Conservation (phyloP, 2,888 invertebrate genomes). For the Celastrina argiolus region DNA sequence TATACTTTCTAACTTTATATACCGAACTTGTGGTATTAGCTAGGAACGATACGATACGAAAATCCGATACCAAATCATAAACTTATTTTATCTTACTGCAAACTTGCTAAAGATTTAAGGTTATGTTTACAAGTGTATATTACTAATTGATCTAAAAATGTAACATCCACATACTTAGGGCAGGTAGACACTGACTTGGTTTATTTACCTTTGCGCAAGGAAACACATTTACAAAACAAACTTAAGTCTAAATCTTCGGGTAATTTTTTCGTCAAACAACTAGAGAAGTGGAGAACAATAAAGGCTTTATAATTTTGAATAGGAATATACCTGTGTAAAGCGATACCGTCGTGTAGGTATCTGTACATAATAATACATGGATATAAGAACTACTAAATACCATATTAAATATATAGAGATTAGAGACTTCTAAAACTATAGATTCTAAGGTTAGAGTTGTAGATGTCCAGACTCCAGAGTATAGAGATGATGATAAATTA, state of each 20-base stretch:
- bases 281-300: conserved; percentile 32
- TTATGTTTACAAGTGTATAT: neutral
- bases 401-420: neutral
- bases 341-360: no score
- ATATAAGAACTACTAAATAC: no score
- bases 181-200: conserved; percentile 41
- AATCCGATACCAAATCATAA: neutral
- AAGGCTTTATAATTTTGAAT: conserved; percentile 28
- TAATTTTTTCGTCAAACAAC: conserved; percentile 42
- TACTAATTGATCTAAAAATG: conserved; percentile 22
- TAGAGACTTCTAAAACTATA: neutral
- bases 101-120: neutral
- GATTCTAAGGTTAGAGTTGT: no score
- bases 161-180: conserved; percentile 33
- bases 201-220: conserved; percentile 43
- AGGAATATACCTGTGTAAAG: no score
- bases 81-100: no score
- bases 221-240: conserved; percentile 48
- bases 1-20: neutral
- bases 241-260: conserved; percentile 40
- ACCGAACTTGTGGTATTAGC: neutral
- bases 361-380: no score
- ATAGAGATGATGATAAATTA: no score
- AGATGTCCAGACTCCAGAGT: no score
- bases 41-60: neutral